phyloP scores from a whole-genome alignment of 1,140 invertebrate species.

The Cyrtorhinus lividipennis region DNA sequence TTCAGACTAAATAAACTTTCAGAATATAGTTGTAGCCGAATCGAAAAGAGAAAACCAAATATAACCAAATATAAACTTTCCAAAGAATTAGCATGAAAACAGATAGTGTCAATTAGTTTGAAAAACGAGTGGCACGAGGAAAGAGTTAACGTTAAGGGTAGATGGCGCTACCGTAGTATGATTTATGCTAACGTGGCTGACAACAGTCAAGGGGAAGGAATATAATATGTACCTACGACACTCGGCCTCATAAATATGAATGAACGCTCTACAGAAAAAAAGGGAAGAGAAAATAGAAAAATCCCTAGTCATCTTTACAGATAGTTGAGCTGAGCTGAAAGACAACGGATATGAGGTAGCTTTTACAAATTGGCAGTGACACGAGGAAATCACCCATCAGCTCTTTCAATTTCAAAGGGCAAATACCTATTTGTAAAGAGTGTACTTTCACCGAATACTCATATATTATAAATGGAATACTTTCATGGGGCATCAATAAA shows the following conservation, averaged over 20 bases:
- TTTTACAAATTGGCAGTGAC: too few relatives aligned
- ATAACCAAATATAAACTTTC: background rate
- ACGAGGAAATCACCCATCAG: too few relatives aligned
- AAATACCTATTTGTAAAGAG: too few relatives aligned
- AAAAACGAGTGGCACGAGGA: background rate
- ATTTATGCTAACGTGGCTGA: conserved; percentile 5
- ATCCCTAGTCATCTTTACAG: background rate
- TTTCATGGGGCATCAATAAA: too few relatives aligned
- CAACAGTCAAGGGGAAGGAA: background rate
- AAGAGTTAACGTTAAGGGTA: background rate
- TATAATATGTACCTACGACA: background rate
- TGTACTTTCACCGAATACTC: too few relatives aligned
- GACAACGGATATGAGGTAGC: background rate
- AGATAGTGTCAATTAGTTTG: conserved; percentile 2
- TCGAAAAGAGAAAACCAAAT: background rate
- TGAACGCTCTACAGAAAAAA: background rate
- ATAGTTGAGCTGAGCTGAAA: background rate
- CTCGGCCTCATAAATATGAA: conserved; percentile 4
- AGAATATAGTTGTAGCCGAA: too few relatives aligned
- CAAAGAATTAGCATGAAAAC: background rate
- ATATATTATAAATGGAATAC: too few relatives aligned
- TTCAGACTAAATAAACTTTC: too few relatives aligned
- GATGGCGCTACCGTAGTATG: background rate
- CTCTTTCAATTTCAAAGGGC: too few relatives aligned
- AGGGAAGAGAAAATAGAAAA: background rate